Base-by-base conservation (phyloP, 2,113 vertebrate species). In the Pterocles orientalis region DNA sequence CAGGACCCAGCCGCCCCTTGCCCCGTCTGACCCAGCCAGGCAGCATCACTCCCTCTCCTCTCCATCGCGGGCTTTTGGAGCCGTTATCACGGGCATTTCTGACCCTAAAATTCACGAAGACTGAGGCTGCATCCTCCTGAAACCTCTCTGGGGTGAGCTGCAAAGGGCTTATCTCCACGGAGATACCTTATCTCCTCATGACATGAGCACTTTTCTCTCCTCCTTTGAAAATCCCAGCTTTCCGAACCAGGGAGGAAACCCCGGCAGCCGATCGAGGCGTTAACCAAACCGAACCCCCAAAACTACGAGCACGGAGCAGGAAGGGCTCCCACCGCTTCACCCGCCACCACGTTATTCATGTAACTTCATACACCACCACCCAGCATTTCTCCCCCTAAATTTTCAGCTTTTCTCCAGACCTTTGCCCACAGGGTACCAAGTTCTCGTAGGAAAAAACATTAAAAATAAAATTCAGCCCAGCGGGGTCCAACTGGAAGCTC, bases 31-130 rank as follows among this genome's bases (percentile, higher is more conserved):
- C 31, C 33, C 0, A 3, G 7, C 51, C 3, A 18, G 5, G 45
- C 36, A 34, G 43, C 29, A 13, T 51, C 20, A 0, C 47, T 66
- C 65, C 66, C 66, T 26, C 48, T 28, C 34, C 23, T 24, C n/a
- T 10, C 21, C 53, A 12, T 17, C 71, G 2, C 66, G 75, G 18
- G 18, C 8, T 1, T 0, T 6, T 0, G 2, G 34, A 58, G 33
- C 57, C 50, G 10, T 28, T 2, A 39, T 58, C 18, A 14, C 12
- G 4, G 33, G 23, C 19, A 2, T 34, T 83, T 43, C 50, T 76
- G 62, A 41, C 53, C 84, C 58, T 6, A 33, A 66, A 70, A 62
- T 0, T 3, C 24, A 5, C 2, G 20, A 51, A 47, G 21, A 29
- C 23, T n/a, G 3, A 1, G 58, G 84, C 73, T 71, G 16, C 2